Conservation (phyloP, 1,140 invertebrate species). For the Proales similis region DNA sequence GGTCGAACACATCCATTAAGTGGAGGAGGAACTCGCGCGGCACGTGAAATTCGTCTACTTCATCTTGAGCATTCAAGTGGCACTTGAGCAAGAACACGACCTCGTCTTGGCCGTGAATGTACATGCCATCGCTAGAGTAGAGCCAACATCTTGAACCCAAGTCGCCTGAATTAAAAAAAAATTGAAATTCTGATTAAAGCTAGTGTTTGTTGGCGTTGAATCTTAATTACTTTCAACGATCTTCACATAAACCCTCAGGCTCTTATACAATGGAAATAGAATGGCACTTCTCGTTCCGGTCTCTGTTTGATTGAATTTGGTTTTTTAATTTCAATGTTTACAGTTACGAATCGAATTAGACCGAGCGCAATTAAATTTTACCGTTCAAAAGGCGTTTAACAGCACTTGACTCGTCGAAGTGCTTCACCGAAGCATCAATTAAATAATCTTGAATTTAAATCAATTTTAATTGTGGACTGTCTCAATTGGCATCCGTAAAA, state of each 20-base stretch:
- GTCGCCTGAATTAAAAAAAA: slow-evolving; percentile 60
- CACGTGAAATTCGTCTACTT: neutral
- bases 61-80: neutral
- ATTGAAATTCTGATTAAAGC: slow-evolving; percentile 11
- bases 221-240: slow-evolving; percentile 33
- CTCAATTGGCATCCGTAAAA: too few relatives aligned
- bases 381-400: too few relatives aligned
- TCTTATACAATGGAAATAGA: neutral
- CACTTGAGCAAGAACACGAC: slow-evolving; percentile 65
- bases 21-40: slow-evolving; percentile 14
- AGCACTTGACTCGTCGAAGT: neutral
- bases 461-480: neutral
- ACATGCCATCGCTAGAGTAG: slow-evolving; percentile 69
- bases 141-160: slow-evolving; percentile 79
- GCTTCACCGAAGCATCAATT: too few relatives aligned
- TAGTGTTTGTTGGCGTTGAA: neutral
- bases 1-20: slow-evolving; percentile 21
- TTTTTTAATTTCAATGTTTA: slow-evolving; percentile 7
- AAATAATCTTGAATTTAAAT: neutral
- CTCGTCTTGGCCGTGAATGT: slow-evolving; percentile 76
- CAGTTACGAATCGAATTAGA: neutral
- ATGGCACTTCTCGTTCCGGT: neutral
- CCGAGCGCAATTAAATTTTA: neutral
- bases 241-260: slow-evolving; percentile 8
- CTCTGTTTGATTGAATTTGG: too few relatives aligned